Percentiles rank a stretch among this genome's conserved stretches.
phyloP scores from a whole-genome alignment of 64 coral and sea anemone genomes.

The Anthopleura sola region DNA sequence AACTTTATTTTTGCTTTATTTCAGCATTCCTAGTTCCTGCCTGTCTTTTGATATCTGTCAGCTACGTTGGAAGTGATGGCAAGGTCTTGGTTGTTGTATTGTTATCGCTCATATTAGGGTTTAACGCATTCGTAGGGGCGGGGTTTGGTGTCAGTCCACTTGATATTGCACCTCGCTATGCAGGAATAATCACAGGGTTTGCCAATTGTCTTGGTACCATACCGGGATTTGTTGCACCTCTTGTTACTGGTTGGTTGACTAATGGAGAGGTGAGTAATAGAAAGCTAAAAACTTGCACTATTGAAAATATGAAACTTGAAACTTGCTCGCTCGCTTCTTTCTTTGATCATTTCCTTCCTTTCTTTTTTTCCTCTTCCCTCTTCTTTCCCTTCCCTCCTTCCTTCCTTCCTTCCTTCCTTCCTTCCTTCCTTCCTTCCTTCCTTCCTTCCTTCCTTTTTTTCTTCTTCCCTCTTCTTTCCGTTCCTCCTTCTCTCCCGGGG shows the following conservation, averaged over 20 bases:
- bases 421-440: too few relatives aligned
- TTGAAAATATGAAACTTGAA: too few relatives aligned
- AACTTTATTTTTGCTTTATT: neutral
- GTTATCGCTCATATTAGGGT: conserved; percentile 51
- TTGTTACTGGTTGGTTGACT: conserved; percentile 72
- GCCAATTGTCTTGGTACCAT: conserved; percentile 67
- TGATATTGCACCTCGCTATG: conserved; percentile 87
- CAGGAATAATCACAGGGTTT: conserved; percentile 80
- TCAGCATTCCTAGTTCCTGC: conserved; percentile 32
- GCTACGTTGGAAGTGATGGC: conserved; percentile 62
- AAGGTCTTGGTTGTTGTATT: conserved; percentile 63
- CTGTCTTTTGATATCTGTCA: conserved; percentile 66
- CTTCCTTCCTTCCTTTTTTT: too few relatives aligned
- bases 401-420: too few relatives aligned
- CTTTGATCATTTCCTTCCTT: too few relatives aligned
- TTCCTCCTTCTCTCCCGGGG: too few relatives aligned
- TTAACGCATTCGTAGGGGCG: conserved; percentile 20
- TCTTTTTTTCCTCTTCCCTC: too few relatives aligned
- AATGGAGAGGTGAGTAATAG: conserved; percentile 56
- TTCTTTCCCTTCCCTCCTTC: too few relatives aligned
- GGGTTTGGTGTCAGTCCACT: conserved; percentile 63
- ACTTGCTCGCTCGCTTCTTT: too few relatives aligned
- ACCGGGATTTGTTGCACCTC: conserved; percentile 71
- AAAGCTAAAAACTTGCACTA: too few relatives aligned
- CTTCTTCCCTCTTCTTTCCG: too few relatives aligned